Percentiles rank a stretch among this genome's conserved stretches.
These are phyloP conservation scores for Laterallus jamaicensis DNA, from an alignment of 2,113 vertebrate species.

Conservation along the genomic window DNA sequence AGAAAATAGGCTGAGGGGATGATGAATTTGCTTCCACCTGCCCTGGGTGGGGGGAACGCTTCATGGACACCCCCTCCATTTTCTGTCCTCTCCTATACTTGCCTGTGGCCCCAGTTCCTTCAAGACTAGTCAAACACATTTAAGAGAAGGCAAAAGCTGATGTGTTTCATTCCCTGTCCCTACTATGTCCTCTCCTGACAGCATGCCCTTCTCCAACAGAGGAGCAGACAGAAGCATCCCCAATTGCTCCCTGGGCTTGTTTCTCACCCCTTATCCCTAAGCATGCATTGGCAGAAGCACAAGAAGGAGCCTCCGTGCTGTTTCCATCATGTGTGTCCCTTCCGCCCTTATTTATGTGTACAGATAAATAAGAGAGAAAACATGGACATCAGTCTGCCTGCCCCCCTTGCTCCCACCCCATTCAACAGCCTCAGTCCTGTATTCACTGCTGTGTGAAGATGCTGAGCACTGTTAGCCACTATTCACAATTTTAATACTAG, in stretches of 20 bases:
- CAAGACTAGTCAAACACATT: neutral
- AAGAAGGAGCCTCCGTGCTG: neutral
- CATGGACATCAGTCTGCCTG: neutral
- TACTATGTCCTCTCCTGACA: neutral
- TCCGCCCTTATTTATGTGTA: neutral
- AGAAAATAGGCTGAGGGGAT: neutral
- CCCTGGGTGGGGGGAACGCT: fast-evolving
- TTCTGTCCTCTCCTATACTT: neutral
- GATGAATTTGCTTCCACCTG: neutral
- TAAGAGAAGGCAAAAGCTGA: neutral
- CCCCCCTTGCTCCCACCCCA: neutral
- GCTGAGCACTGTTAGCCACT: conserved; percentile 57
- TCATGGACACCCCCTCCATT: fast-evolving
- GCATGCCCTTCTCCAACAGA: neutral
- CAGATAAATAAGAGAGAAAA: conserved; percentile 23
- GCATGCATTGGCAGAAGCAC: neutral
- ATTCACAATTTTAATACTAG: conserved; percentile 80
- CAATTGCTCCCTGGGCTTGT: neutral
- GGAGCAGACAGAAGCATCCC: neutral
- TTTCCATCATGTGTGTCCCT: neutral
- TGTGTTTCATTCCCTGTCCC: neutral
- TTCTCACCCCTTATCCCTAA: neutral
- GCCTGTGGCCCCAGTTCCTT: neutral
- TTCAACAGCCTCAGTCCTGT: neutral
- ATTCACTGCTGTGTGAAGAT: conserved; percentile 64